Percentiles rank a stretch among this genome's conserved stretches.
Evolutionary conservation across 2,113 vertebrate genomes (phyloP).

Genomic region (Pedetes capensis): DNA sequence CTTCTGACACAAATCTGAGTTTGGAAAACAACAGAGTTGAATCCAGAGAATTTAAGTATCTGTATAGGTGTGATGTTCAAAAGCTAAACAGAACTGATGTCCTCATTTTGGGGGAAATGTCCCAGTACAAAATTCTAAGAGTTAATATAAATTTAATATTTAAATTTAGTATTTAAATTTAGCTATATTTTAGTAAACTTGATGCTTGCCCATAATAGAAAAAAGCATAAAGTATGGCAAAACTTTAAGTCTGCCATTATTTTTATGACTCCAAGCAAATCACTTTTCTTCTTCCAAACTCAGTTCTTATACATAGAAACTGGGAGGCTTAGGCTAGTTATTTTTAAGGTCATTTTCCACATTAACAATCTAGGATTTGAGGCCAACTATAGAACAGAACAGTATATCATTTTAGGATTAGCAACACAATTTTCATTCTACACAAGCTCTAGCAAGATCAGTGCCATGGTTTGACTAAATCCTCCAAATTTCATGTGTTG

Average conservation of each 20-base stretch:
- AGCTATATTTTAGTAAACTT: background rate
- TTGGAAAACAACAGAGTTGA: slow-evolving; percentile 9
- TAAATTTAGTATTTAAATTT: too few species aligned
- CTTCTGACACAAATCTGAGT: background rate
- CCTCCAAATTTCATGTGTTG: background rate
- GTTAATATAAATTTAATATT: slow-evolving; percentile 18
- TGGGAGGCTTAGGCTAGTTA: background rate
- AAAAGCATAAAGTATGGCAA: background rate
- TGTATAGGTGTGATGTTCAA: background rate
- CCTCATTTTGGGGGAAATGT: background rate
- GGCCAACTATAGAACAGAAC: background rate
- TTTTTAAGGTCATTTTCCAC: background rate
- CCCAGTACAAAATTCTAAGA: background rate
- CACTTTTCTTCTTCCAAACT: background rate
- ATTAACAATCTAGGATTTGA: background rate
- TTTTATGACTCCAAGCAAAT: background rate
- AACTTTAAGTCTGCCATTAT: background rate
- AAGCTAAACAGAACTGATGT: background rate
- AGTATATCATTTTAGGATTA: background rate
- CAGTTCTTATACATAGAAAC: background rate
- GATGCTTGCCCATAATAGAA: background rate
- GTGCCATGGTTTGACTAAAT: background rate
- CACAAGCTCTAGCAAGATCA: background rate
- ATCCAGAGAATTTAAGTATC: background rate
- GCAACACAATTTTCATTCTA: slow-evolving; percentile 2